A percentile compares a stretch with the other conserved stretches of the same genome.
These are phyloP conservation scores for Plebejus argus DNA, from an alignment of 2,888 invertebrate species.

Conservation along the genomic window DNA sequence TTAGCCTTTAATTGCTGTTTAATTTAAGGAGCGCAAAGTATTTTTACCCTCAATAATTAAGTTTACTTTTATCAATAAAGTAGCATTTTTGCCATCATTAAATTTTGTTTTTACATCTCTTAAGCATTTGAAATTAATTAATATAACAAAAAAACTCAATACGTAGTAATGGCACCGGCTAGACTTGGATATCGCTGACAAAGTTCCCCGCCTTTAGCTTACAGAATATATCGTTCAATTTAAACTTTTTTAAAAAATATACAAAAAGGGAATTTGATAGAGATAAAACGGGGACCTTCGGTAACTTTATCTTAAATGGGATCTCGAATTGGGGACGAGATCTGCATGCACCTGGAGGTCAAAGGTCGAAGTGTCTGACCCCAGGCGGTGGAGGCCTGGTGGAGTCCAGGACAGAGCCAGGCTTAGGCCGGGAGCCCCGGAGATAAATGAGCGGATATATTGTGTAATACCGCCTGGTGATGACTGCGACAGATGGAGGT, in stretches of 20 bases:
- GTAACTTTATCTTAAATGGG: slow-evolving; percentile 1
- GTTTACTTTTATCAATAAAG: neutral
- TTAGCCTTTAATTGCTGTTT: neutral
- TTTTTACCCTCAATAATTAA: neutral
- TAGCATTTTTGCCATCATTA: neutral
- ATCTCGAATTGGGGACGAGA: neutral
- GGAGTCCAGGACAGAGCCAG: neutral
- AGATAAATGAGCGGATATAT: neutral
- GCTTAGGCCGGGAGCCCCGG: neutral
- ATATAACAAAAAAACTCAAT: neutral
- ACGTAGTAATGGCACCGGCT: neutral
- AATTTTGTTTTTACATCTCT: neutral
- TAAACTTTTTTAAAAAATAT: slow-evolving; percentile 21
- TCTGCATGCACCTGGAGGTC: slow-evolving; percentile 6
- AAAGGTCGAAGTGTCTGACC: neutral
- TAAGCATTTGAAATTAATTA: neutral
- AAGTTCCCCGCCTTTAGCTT: neutral
- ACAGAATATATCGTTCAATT: slow-evolving; percentile 10
- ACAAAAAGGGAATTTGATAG: slow-evolving; percentile 1
- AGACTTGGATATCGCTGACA: neutral
- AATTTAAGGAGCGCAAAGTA: neutral
- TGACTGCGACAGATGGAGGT: neutral
- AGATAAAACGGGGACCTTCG: neutral
- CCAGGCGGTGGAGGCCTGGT: neutral
- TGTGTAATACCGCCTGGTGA: neutral